phyloP scores from a whole-genome alignment of 1,140 invertebrate genomes.

The Drosophila virilis region DNA sequence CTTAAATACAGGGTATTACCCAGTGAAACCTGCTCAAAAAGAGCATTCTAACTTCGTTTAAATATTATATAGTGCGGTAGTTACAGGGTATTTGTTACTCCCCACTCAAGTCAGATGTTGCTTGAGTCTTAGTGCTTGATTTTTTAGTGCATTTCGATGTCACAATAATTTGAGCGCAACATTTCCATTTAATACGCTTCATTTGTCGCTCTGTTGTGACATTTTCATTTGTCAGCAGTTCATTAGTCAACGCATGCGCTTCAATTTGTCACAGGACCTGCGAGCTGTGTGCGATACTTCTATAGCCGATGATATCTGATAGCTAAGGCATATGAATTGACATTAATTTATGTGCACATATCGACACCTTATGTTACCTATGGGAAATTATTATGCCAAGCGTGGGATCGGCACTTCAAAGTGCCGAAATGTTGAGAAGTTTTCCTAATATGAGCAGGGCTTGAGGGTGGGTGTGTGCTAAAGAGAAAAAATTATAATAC shows the following conservation, averaged over 20 bases:
- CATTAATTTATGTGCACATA: slow-evolving; percentile 63
- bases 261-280: slow-evolving; percentile 39
- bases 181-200: slow-evolving; percentile 60
- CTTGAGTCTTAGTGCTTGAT: slow-evolving; percentile 12
- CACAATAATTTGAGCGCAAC: slow-evolving; percentile 53
- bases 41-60: not conserved
- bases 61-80: not conserved
- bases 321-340: slow-evolving; percentile 32
- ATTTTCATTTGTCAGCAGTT: slow-evolving; percentile 73
- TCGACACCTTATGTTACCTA: slow-evolving; percentile 62
- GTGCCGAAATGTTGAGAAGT: not conserved
- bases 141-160: slow-evolving; percentile 71
- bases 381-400: slow-evolving; percentile 21
- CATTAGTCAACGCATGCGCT: slow-evolving; percentile 60
- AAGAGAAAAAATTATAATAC: not conserved
- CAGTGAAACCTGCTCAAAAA: not conserved
- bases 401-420: slow-evolving; percentile 50
- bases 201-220: slow-evolving; percentile 69
- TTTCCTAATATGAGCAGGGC: not conserved
- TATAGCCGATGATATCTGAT: slow-evolving; percentile 21
- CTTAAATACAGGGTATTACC: not conserved
- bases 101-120: not conserved
- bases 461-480: not conserved
- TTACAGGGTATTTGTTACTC: slow-evolving; percentile 19
- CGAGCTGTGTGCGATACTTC: slow-evolving; percentile 22